phyloP scores from a whole-genome alignment of 64 coral and sea anemone genomes.

The Dendrophyllia cribrosa region DNA sequence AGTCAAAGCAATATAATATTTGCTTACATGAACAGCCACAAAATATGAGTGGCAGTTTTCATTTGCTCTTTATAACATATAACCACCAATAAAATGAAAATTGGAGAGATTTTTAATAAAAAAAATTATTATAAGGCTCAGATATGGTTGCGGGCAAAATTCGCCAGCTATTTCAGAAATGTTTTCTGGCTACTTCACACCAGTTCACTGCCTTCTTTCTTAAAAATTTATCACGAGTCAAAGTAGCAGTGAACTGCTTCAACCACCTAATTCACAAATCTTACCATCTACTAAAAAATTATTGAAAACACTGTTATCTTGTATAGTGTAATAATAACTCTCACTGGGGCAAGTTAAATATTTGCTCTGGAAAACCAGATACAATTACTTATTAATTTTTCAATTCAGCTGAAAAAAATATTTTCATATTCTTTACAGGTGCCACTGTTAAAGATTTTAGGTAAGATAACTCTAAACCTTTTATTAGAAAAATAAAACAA shows the following conservation, averaged over 20 bases:
- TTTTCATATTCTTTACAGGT: too few species aligned
- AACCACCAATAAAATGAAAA: background rate
- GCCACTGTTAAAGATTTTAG: too few species aligned
- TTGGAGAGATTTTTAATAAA: background rate
- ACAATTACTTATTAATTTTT: background rate
- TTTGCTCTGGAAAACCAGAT: background rate
- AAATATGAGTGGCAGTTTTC: constrained; percentile 3
- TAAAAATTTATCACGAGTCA: background rate
- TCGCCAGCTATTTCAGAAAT: background rate
- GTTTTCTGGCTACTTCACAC: background rate
- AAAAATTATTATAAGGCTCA: background rate
- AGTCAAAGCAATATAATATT: too few species aligned
- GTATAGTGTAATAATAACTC: background rate
- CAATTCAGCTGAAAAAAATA: background rate
- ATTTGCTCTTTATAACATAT: background rate
- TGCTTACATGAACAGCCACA: too few species aligned
- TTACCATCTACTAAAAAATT: background rate
- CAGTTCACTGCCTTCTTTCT: background rate
- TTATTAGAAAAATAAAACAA: background rate
- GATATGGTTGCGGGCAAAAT: background rate
- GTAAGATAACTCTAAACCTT: too few species aligned
- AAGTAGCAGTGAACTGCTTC: too few species aligned
- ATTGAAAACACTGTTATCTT: background rate
- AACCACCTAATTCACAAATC: background rate
- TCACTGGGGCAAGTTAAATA: background rate